Base-by-base conservation (phyloP, 2,113 vertebrate genomes). In the Tricholaema leucomelas region DNA sequence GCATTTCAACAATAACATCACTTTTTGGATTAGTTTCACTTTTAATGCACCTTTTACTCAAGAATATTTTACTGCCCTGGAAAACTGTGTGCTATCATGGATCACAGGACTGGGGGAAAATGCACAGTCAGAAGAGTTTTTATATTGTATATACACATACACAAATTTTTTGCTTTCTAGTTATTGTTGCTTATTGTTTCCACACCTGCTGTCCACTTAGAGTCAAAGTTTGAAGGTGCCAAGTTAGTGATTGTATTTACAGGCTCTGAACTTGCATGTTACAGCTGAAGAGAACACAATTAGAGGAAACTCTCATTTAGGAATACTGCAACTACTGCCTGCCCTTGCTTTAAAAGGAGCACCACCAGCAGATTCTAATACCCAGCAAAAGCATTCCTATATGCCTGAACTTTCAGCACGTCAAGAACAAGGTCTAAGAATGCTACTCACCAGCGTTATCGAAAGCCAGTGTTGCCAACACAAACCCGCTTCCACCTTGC, bases 171-270 rank as follows among this genome's bases (percentile, higher is more conserved):
- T 13, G 3, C 17, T 28, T 40, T 46, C 42, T 31, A 44, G 15
- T 40, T 56, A 6, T 44, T 81, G 8, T 54, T 85, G 7, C 20
- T 63, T 42, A 67, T 40, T 83, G 55, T 90, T 97, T 95, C 71
- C 95, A 96, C 93, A 96, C 70, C 74, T 89, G 92, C 67, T 50
- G 69, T 82, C 82, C 82, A 92, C 42, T 89, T 87, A 95, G 85
- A 96, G 87, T 91, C 74, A 93, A 91, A 17, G 35, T 75, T 87
- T 56, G 77, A 10, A n/a, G 8, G 36, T 35, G 76, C n/a, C 23
- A 88, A 59, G 31, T 40, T 55, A 55, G 19, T 24, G 9, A 65
- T 27, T 33, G 17, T 42, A 61, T 85, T 90, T 66, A 31, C 12
- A 27, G 19, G 54, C 25, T 28, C 12, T 23, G n/a, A 81, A 33